A percentile compares a stretch with the other conserved stretches of the same genome.
Conservation (phyloP, 2,113 vertebrate genomes). For the Leiothrix lutea region DNA sequence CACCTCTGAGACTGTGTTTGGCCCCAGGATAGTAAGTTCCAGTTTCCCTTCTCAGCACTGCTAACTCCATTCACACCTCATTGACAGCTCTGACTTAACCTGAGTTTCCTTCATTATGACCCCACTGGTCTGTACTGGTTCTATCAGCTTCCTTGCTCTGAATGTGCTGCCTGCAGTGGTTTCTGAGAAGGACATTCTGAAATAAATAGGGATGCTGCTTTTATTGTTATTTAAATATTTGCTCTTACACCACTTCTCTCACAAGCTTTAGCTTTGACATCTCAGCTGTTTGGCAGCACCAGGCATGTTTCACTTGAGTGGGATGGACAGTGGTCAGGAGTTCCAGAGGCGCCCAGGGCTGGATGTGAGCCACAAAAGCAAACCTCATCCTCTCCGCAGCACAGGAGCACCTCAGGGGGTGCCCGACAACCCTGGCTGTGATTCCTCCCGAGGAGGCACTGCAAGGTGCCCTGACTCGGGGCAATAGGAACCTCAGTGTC, state of each 20-base stretch:
- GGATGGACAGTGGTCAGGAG: fast-evolving
- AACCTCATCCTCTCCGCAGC: background rate
- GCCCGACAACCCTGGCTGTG: background rate
- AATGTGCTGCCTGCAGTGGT: background rate
- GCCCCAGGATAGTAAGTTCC: background rate
- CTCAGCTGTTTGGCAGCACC: background rate
- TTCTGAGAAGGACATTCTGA: background rate
- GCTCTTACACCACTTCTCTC: background rate
- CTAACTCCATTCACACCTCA: background rate
- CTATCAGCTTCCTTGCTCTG: background rate
- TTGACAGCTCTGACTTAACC: background rate
- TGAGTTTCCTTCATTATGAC: background rate
- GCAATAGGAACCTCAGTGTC: background rate
- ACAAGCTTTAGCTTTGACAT: background rate
- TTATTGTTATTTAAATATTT: background rate
- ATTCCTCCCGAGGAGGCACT: background rate
- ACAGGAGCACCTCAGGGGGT: background rate
- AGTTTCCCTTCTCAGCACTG: background rate
- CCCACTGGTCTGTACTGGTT: background rate
- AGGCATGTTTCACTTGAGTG: background rate
- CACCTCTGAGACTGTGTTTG: background rate
- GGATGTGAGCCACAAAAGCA: background rate
- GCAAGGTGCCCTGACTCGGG: fast-evolving
- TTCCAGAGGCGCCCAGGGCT: background rate
- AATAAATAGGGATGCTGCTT: background rate